phyloP scores from a whole-genome alignment of 2,113 vertebrate genomes.

The Gambusia affinis region DNA sequence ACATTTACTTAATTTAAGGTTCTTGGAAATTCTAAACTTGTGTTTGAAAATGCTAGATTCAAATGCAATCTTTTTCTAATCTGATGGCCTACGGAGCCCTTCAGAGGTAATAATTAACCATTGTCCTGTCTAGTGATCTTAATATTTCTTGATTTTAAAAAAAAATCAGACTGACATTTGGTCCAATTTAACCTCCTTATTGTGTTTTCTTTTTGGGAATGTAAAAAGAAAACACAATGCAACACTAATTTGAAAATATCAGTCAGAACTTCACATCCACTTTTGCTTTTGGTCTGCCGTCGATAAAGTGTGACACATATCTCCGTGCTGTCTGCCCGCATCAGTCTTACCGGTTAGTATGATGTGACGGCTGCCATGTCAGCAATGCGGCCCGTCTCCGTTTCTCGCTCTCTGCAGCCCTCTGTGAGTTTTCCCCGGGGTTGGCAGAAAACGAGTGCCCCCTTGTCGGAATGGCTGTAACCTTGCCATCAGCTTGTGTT shows the following conservation, averaged over 20 bases:
- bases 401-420: conserved; percentile 65
- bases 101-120: not conserved
- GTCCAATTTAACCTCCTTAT: conserved; percentile 1
- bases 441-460: conserved; percentile 80
- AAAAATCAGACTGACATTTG: not conserved
- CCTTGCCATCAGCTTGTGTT: conserved; percentile 82
- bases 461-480: conserved; percentile 79
- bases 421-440: conserved; percentile 77
- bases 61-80: conserved; percentile 1
- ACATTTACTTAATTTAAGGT: not conserved
- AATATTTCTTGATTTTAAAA: not conserved
- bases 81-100: not conserved
- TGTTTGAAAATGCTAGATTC: not conserved
- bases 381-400: conserved; percentile 77
- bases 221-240: not conserved
- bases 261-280: conserved; percentile 30
- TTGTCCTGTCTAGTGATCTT: not conserved
- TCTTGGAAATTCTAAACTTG: not conserved
- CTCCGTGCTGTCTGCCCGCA: conserved; percentile 72
- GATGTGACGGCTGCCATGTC: conserved; percentile 80
- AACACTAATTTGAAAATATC: conserved; percentile 3
- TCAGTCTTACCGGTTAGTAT: conserved; percentile 75
- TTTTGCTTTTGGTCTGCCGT: conserved; percentile 42
- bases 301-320: conserved; percentile 51
- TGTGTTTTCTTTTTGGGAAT: conserved; percentile 20